Base-by-base conservation (phyloP, 1,140 invertebrate species). In the Diachasma alloeum region DNA sequence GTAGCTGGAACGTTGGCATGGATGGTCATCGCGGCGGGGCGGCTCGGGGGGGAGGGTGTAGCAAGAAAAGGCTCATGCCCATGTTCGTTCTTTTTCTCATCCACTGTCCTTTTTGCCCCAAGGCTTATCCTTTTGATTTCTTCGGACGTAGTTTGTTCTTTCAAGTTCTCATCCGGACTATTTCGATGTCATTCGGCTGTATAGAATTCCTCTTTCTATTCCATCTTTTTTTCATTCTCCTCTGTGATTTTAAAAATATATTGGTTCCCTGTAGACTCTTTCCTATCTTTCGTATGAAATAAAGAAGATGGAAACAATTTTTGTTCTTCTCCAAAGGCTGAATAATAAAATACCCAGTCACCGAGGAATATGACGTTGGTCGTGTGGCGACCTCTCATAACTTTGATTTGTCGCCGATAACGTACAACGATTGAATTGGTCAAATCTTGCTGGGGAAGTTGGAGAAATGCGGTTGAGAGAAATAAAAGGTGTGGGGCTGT, bases 341-440 rank as follows among this genome's bases (percentile, higher is more conserved):
- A 69, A 19, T 19, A 22, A 37, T 37, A 72, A 67, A 15, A 13
- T 44, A 68, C 26, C 68, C 68, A 73, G 68, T 69, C 72, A 72
- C 56, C 44, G 59, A 56, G 67, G 78, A 79, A 79, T 79, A 72
- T 74, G 53, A 53, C 42, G 76, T 68, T 78, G 59, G 66, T 79
- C 70, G 71, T 79, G 76, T 77, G 70, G 36, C 37, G 53, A 71
- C 48, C 70, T 73, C 59, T 26, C 59, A 59, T 70, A 70, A 75
- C 72, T 80, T 72, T 72, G 81, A 79, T 82, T 78, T 78, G 77
- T 82, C 70, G 75, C 79, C 53, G 63, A 59, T 63, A 74, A 68
- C 59, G 70, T 69, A 74, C 46, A 74, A 78, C 73, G 69, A 53
- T 67, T 72, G 68, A 75, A 72, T 67, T 36, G 48, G 17, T 46